Evolutionary conservation across 2,113 vertebrate genomes (phyloP).

Genomic region (Syrrhaptes paradoxus): DNA sequence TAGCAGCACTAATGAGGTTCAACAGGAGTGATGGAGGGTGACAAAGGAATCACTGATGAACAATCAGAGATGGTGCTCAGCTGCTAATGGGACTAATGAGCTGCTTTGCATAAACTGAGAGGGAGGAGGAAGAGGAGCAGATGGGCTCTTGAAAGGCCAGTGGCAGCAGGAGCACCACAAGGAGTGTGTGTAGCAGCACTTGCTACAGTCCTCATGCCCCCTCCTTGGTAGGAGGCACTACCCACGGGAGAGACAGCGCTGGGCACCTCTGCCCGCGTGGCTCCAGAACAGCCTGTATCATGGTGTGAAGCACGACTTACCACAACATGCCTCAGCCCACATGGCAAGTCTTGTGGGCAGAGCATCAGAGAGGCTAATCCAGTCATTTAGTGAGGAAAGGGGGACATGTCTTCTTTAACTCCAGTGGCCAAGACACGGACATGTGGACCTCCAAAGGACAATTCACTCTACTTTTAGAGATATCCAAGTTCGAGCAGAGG

Average conservation of each 20-base stretch:
- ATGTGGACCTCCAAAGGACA: not conserved
- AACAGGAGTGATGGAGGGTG: constrained; percentile 21
- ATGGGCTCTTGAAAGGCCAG: not conserved
- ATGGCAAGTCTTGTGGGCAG: not conserved
- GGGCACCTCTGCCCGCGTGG: not conserved
- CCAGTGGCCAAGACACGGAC: not conserved
- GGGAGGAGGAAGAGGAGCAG: not conserved
- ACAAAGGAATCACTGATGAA: constrained; percentile 62
- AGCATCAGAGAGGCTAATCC: not conserved
- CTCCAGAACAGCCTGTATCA: not conserved
- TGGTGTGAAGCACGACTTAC: not conserved
- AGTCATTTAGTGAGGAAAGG: not conserved
- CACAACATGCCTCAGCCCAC: not conserved
- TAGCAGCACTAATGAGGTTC: constrained; percentile 37
- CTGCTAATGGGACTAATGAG: constrained; percentile 25
- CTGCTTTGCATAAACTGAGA: constrained; percentile 25
- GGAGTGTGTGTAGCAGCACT: rapidly evolving
- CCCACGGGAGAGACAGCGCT: not conserved
- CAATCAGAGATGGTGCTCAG: constrained; percentile 7
- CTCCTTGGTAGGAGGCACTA: not conserved
- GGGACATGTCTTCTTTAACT: not conserved
- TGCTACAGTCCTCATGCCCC: not conserved
- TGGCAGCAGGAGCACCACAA: not conserved
- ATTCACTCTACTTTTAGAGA: not conserved
- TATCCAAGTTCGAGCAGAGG: not conserved